Percentiles rank a stretch among this genome's conserved stretches.
Evolutionary conservation across 2,113 vertebrate species (phyloP).

Genomic region (Hippocampus mohnikei): DNA sequence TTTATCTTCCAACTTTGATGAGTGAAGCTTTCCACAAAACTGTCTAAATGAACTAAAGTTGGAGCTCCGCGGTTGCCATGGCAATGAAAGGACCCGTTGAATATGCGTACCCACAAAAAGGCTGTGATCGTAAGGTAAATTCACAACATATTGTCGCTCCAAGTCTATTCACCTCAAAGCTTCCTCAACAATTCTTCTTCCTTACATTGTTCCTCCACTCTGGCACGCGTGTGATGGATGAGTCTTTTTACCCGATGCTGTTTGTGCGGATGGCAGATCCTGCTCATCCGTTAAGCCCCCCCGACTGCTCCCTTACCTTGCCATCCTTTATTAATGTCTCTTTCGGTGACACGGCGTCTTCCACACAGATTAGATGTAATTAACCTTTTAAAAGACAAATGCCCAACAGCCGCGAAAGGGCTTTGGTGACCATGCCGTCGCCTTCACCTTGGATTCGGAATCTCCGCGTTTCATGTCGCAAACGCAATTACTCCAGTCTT

Average conservation of each 20-base stretch:
- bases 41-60: not conserved
- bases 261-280: slow-evolving; percentile 40
- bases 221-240: slow-evolving; percentile 35
- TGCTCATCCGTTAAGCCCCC: slow-evolving; percentile 30
- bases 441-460: not conserved
- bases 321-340: slow-evolving; percentile 68
- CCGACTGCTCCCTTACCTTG: slow-evolving; percentile 43
- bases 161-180: slow-evolving; percentile 8
- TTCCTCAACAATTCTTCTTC: slow-evolving; percentile 11
- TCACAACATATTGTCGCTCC: slow-evolving; percentile 4
- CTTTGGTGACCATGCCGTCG: slow-evolving; percentile 35
- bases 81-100: not conserved
- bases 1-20: not conserved
- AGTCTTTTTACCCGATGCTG: slow-evolving; percentile 49
- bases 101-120: too few species aligned
- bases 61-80: not conserved
- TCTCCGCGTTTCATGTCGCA: slow-evolving; percentile 2
- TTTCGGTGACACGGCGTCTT: slow-evolving; percentile 41
- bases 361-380: slow-evolving; percentile 68
- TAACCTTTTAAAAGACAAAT: slow-evolving; percentile 67
- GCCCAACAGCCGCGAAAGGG: slow-evolving; percentile 45
- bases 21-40: not conserved
- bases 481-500: not conserved
- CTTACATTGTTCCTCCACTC: slow-evolving; percentile 13
- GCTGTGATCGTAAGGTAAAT: not conserved